A percentile compares a stretch with the other conserved stretches of the same genome.
These are phyloP conservation scores for Zoroaster sp. DNA, from an alignment of 53 echinoderm and acorn worm genomes.

Conservation along the genomic window DNA sequence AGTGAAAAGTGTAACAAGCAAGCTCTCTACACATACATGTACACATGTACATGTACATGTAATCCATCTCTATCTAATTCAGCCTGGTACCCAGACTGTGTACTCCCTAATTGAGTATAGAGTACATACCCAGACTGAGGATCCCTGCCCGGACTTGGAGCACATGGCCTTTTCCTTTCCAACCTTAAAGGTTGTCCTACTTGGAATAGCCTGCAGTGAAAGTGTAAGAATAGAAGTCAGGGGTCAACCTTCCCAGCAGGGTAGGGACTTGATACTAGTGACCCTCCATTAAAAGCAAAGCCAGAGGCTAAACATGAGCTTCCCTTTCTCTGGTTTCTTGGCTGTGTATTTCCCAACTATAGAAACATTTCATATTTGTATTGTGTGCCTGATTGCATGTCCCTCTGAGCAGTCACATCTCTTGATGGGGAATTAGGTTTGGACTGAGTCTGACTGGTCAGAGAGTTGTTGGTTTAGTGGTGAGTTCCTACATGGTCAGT, in stretches of 20 bases:
- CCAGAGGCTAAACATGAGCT: conserved; percentile 28
- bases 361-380: conserved; percentile 29
- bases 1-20: background rate
- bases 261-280: conserved; percentile 15
- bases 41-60: background rate
- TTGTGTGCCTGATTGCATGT: background rate
- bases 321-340: background rate
- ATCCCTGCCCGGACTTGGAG: background rate
- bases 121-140: background rate
- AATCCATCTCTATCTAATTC: background rate
- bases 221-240: conserved; percentile 18
- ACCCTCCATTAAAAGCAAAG: conserved; percentile 41
- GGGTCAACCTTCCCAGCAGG: conserved; percentile 41
- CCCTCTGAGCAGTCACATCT: background rate
- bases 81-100: background rate
- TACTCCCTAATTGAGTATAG: background rate
- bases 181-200: background rate
- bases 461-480: background rate
- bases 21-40: too few species aligned
- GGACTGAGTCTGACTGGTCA: background rate
- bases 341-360: background rate
- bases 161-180: background rate
- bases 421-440: background rate
- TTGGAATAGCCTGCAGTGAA: background rate
- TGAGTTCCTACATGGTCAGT: background rate